Conservation (phyloP, 2,888 invertebrate genomes). For the Chesias legatella region DNA sequence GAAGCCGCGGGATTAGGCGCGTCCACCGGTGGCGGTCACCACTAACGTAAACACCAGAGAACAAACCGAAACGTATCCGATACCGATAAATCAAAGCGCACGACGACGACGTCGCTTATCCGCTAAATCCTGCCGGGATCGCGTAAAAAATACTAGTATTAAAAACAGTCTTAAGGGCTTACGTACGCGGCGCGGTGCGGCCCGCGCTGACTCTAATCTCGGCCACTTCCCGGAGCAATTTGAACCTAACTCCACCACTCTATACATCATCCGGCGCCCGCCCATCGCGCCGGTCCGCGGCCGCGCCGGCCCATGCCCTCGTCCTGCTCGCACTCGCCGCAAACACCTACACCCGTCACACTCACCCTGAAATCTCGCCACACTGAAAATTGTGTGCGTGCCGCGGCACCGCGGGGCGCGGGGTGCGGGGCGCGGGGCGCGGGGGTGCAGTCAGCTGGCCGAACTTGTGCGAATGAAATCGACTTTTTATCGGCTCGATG, state of each 20-base stretch:
- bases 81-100: conserved; percentile 80
- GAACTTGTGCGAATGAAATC: conserved; percentile 79
- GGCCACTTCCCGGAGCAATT: conserved; percentile 88
- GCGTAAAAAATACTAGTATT: conserved; percentile 85
- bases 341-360: conserved; percentile 38
- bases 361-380: conserved; percentile 67
- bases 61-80: conserved; percentile 70
- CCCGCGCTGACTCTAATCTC: conserved; percentile 85
- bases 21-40: conserved; percentile 68
- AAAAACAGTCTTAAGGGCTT: conserved; percentile 87
- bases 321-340: conserved; percentile 46
- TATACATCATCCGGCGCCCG: conserved; percentile 84
- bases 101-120: conserved; percentile 76
- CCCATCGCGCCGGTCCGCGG: conserved; percentile 68
- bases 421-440: too few species aligned
- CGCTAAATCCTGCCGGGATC: conserved; percentile 80
- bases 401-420: conserved; percentile 47
- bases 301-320: conserved; percentile 45
- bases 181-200: conserved; percentile 82
- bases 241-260: conserved; percentile 87
- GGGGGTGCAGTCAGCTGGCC: conserved; percentile 79
- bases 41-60: conserved; percentile 78
- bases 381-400: conserved; percentile 68
- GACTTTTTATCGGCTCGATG: conserved; percentile 79
- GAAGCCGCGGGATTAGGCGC: conserved; percentile 72